phyloP scores from a whole-genome alignment of 2,797 vertebrate genomes.

The Typhlichthys subterraneus region DNA sequence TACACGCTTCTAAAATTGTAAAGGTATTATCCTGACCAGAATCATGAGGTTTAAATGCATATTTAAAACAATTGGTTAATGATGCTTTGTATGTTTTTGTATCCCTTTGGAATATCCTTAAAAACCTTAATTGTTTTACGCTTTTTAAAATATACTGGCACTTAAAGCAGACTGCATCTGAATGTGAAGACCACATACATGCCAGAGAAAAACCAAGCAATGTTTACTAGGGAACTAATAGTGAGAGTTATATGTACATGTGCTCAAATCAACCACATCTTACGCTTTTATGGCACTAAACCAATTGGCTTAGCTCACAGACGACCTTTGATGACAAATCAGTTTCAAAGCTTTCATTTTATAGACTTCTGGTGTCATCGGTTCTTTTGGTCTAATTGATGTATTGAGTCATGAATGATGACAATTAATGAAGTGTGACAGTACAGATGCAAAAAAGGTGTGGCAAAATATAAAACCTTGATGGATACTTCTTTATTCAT shows the following conservation, averaged over 20 bases:
- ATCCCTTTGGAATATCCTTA: no score
- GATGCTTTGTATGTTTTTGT: no score
- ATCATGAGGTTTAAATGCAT: neutral
- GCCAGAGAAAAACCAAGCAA: constrained; percentile 46
- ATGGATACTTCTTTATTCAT: no score
- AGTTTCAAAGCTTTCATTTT: constrained; percentile 37
- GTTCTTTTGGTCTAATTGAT: constrained; percentile 41
- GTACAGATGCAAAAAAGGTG: constrained; percentile 33
- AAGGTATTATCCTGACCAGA: neutral
- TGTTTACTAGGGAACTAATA: constrained; percentile 59
- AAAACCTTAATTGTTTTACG: constrained; percentile 11
- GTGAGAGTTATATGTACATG: constrained; percentile 61
- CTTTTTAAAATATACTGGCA: neutral
- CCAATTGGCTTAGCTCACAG: constrained; percentile 13
- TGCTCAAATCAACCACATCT: constrained; percentile 65
- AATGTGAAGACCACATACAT: constrained; percentile 47
- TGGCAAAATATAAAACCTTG: constrained; percentile 27
- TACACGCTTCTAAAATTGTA: neutral
- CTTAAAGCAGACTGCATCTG: constrained; percentile 37
- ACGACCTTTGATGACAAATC: constrained; percentile 55
- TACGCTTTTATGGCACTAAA: constrained; percentile 44
- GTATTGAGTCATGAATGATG: constrained; percentile 39
- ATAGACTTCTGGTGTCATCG: constrained; percentile 28
- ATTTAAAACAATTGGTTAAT: no score
- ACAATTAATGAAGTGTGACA: constrained; percentile 18